Conservation (phyloP, 2,888 invertebrate genomes). For the Hypomecis punctinalis region DNA sequence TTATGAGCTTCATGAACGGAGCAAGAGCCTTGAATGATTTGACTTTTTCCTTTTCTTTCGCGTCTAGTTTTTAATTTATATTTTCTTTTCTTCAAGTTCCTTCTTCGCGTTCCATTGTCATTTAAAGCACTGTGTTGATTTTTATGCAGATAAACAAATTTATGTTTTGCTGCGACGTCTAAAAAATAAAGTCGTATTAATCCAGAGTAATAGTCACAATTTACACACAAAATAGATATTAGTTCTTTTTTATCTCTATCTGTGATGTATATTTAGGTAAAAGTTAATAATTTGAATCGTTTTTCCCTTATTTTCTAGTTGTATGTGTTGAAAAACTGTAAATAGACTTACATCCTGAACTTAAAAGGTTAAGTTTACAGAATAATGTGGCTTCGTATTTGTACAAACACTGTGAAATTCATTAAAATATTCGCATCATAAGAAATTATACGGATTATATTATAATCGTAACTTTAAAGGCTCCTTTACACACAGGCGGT, state of each 20-base stretch:
- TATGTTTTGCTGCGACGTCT: constrained; percentile 66
- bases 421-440: constrained; percentile 27
- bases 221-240: constrained; percentile 49
- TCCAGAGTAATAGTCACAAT: constrained; percentile 17
- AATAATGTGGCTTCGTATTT: constrained; percentile 29
- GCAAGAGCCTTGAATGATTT: constrained; percentile 26
- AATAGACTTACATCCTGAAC: constrained; percentile 57
- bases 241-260: constrained; percentile 76
- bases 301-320: constrained; percentile 67
- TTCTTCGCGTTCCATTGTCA: constrained; percentile 61
- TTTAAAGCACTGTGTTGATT: constrained; percentile 55
- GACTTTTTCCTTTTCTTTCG: constrained; percentile 37
- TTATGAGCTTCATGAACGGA: constrained; percentile 31
- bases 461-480: constrained; percentile 12
- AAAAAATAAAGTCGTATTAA: constrained; percentile 53
- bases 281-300: constrained; percentile 78
- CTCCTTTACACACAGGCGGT: too few species aligned
- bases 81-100: constrained; percentile 57
- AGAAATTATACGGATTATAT: constrained; percentile 28
- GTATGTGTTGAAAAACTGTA: constrained; percentile 66
- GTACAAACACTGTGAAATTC: constrained; percentile 22
- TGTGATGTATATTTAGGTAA: constrained; percentile 84
- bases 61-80: constrained; percentile 43
- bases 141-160: constrained; percentile 72
- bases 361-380: constrained; percentile 58